Evolutionary conservation across 30 jellyfish, hydroid and myxozoan species (phyloP), one percentile per base, ranked within the genome.

Genomic region (Turritopsis rubra): DNA sequence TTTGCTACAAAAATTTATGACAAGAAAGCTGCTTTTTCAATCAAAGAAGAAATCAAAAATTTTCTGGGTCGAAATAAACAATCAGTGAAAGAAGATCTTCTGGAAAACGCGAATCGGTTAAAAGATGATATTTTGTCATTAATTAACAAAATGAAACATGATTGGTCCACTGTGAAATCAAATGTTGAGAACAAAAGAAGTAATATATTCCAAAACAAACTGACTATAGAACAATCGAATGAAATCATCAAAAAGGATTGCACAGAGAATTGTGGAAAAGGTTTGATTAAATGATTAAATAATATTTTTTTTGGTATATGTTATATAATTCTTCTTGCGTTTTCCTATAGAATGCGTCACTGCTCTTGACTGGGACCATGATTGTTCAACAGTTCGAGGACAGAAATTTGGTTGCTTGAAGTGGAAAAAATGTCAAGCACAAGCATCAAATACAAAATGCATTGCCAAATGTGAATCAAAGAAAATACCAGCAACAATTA

Each of bases 201-300:
- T 60, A 77, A 21, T 77, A 24, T 77, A 22, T 77, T 77, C 28
- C 25, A 77, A 60, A 77, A 66, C 9, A 53, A 66, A 29, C 28
- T 29, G 22, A 53, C 18, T 77, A 77, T 77, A 1, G 85, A 77
- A 24, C 52, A 77, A 77, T 23, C 72, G 53, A 77, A 77, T 29
- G 85, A 77, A 77, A 66, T 60, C 30, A 77, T 77, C 66, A 77
- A 77, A 77, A 17, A 53, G 26, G 85, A 77, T 77, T 77, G 85
- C 3, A 60, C 71, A 26, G 85, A 77, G 19, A 77, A 25, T 29
- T 77, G 85, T 77, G 85, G 85, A 77, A 77, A 60, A 19, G 71
- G 85, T 77, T 24, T 18, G 85, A 41, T 3, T 5, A 41, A 41
- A 41, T 41, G 60, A 41, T 3, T 3, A 13, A 3, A 3, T 41